A percentile compares a stretch with the other conserved stretches of the same genome.
phyloP scores from a whole-genome alignment of 2,888 invertebrate genomes.

The Cerceris rybyensis region DNA sequence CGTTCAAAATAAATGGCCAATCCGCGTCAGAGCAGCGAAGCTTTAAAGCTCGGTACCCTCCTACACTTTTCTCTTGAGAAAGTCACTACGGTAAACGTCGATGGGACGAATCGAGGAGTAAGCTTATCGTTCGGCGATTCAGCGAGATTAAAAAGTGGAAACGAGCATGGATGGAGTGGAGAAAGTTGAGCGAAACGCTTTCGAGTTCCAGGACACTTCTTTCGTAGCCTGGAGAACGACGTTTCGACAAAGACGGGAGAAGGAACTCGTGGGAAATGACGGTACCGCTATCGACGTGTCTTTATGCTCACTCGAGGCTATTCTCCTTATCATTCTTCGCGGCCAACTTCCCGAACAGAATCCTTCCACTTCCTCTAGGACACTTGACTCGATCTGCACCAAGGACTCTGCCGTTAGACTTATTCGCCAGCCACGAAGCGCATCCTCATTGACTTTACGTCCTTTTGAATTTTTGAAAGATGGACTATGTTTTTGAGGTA shows the following conservation, averaged over 20 bases:
- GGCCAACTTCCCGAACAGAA: slow-evolving; percentile 39
- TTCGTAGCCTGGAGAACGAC: neutral
- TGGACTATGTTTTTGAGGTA: too few species aligned
- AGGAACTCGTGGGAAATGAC: slow-evolving; percentile 55
- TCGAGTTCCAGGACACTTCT: neutral
- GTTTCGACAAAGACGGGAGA: slow-evolving; percentile 6
- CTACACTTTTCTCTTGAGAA: too few species aligned
- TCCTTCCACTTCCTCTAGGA: slow-evolving; percentile 56
- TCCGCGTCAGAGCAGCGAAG: too few species aligned
- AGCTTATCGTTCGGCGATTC: slow-evolving; percentile 21
- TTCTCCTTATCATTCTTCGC: slow-evolving; percentile 57
- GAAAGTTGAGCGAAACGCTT: neutral
- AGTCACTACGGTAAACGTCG: too few species aligned
- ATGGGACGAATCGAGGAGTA: too few species aligned
- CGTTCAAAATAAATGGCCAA: too few species aligned
- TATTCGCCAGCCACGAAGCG: slow-evolving; percentile 21
- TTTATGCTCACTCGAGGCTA: slow-evolving; percentile 47
- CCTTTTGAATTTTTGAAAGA: too few species aligned
- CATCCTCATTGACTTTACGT: too few species aligned
- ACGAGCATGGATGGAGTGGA: slow-evolving; percentile 32
- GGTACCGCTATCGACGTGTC: slow-evolving; percentile 38
- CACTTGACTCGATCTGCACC: slow-evolving; percentile 32
- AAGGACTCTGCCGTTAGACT: slow-evolving; percentile 5
- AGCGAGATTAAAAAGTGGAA: slow-evolving; percentile 53
- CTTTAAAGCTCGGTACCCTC: too few species aligned